Base-by-base conservation (phyloP, 2,797 vertebrate species). In the Sebastiscus albofasciatus region DNA sequence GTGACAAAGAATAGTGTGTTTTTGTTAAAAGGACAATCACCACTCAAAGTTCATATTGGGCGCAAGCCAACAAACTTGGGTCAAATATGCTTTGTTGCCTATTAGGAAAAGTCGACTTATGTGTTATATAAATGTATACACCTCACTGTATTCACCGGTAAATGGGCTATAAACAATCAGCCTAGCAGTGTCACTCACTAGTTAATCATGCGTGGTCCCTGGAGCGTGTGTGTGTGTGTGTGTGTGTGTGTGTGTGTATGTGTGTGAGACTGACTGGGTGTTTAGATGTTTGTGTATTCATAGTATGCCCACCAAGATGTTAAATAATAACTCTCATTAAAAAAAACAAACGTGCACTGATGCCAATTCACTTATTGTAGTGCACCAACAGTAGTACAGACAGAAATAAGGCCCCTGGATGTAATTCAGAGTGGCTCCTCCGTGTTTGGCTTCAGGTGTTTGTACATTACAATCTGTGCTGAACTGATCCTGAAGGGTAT, bases 141-240 rank as follows among this genome's bases (percentile, higher is more conserved):
- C 80, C 46, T 82, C 67, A 83, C 71, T 84, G 65, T 82, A 67
- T 60, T 81, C 79, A 78, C 56, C 55, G 84, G 58, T 80, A 78
- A 89, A 83, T 58, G 22, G n/a, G 70, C 36, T 77, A n/a, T 75
- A 81, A 80, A 75, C 71, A 80, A 74, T 87, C 62, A 81, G 80
- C 86, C 67, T 56, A 73, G 83, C 89, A 79, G 67, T 80, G 71
- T 90, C 83, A 49, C 55, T 88, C 74, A 83, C 77, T 27, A 72
- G 33, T 74, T 76, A 36, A 77, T 75, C 83, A 75, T 71, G 73
- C 24, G 87, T 92, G 92, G 93, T 93, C 93, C 92, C 88, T 91
- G 87, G 74, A 88, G 87, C 56, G 77, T 90, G 80, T 90, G 83
- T 86, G 86, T 86, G 87, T 90, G 80, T 90, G 83, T 86, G 14